A percentile compares a stretch with the other conserved stretches of the same genome.
Evolutionary conservation across 37 sponge, comb jelly and placozoan species (phyloP).

Genomic region (Ephydatia muelleri): DNA sequence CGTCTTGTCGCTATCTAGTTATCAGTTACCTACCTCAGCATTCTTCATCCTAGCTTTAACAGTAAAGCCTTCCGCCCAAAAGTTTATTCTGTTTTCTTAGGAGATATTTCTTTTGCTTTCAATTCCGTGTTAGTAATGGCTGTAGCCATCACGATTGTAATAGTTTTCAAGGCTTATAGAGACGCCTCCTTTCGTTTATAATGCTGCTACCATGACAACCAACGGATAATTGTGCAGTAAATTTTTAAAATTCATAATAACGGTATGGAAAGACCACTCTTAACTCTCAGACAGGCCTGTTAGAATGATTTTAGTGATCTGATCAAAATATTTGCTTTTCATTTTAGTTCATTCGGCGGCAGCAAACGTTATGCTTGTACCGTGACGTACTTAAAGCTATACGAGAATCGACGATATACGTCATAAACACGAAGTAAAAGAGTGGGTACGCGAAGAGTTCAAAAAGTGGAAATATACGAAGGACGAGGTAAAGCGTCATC

Average conservation of each 20-base stretch:
- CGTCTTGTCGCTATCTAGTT: not conserved
- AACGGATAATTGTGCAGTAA: too few relatives aligned
- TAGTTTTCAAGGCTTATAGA: too few relatives aligned
- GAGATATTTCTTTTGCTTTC: not conserved
- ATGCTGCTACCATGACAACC: too few relatives aligned
- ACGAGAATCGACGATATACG: constrained; percentile 8
- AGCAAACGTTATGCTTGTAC: constrained; percentile 41
- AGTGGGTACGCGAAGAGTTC: constrained; percentile 56
- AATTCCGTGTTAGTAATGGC: not conserved
- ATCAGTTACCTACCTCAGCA: constrained; percentile 43
- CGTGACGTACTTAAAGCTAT: constrained; percentile 39
- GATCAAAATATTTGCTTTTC: too few relatives aligned
- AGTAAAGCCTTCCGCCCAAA: constrained; percentile 78
- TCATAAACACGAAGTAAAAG: constrained; percentile 23
- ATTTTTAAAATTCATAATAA: too few relatives aligned
- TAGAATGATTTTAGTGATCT: too few relatives aligned
- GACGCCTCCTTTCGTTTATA: too few relatives aligned
- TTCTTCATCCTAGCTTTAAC: constrained; percentile 93
- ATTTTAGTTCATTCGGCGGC: constrained; percentile 44
- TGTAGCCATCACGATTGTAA: constrained; percentile 7
- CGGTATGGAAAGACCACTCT: too few relatives aligned
- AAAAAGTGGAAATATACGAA: constrained; percentile 39
- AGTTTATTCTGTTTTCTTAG: not conserved
- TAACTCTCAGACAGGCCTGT: too few relatives aligned
- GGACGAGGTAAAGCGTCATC: constrained; percentile 54